Evolutionary conservation across 2,888 invertebrate genomes (phyloP).

Genomic region (Fissipunctia ypsillon): DNA sequence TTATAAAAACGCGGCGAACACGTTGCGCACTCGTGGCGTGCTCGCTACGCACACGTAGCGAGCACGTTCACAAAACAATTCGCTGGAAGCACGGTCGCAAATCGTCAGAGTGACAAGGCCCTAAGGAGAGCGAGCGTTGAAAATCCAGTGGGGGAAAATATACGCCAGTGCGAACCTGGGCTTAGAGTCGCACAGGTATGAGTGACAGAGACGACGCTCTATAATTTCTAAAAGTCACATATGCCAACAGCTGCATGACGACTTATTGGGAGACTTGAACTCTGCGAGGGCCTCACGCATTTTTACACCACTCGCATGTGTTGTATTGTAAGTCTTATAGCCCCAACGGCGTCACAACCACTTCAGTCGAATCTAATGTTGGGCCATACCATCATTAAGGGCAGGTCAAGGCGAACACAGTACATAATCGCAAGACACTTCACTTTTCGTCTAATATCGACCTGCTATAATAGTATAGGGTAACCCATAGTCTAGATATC

Average conservation of each 20-base stretch:
- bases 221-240: neutral
- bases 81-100: too few relatives aligned
- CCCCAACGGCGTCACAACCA: neutral
- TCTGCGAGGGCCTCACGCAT: neutral
- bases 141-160: too few relatives aligned
- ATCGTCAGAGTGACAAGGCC: too few relatives aligned
- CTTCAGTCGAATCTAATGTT: constrained; percentile 7
- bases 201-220: neutral
- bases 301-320: neutral
- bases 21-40: too few relatives aligned
- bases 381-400: neutral
- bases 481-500: neutral
- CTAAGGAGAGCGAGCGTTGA: too few relatives aligned
- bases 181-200: neutral
- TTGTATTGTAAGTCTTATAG: neutral
- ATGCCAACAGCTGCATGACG: neutral
- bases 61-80: too few relatives aligned
- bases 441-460: constrained; percentile 11
- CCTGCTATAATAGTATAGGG: neutral
- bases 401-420: neutral
- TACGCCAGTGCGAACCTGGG: too few relatives aligned
- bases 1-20: too few relatives aligned
- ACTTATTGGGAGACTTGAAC: neutral
- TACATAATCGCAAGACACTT: constrained; percentile 11
- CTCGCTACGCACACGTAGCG: too few relatives aligned